Evolutionary conservation across 2,113 vertebrate species (phyloP).

Genomic region (Eurystomus gularis): DNA sequence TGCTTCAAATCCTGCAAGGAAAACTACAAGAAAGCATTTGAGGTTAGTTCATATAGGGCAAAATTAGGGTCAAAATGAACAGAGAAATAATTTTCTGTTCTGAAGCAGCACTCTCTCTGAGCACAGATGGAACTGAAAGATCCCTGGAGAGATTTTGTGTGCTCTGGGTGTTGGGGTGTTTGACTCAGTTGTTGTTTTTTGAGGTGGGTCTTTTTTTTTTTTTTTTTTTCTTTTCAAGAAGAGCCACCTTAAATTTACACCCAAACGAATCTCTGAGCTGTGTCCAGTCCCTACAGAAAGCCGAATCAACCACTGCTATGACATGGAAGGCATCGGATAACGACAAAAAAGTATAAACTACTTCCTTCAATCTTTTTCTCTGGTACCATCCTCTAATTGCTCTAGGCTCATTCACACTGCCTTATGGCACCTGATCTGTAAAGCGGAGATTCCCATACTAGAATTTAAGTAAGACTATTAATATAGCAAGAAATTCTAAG

Average conservation of each 20-base stretch:
- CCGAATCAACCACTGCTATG: background rate
- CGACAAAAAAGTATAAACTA: background rate
- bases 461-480: background rate
- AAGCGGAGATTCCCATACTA: background rate
- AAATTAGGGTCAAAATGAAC: background rate
- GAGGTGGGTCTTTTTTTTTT: background rate
- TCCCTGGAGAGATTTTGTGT: background rate
- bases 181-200: background rate
- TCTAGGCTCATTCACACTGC: background rate
- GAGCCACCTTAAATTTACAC: background rate
- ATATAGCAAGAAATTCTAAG: background rate
- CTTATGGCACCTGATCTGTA: background rate
- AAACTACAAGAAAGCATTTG: background rate
- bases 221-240: background rate
- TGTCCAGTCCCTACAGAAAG: background rate
- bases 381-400: background rate
- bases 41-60: background rate
- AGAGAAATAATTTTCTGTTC: background rate
- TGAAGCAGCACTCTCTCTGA: background rate
- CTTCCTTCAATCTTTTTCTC: background rate
- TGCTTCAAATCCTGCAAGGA: background rate
- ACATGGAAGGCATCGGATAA: background rate
- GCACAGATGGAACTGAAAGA: background rate
- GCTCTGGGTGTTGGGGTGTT: background rate
- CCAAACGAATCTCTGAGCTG: background rate